Percentiles rank a stretch among this genome's conserved stretches.
Evolutionary conservation across 2,797 vertebrate genomes (phyloP).

Genomic region (Malacoctenus gilli): DNA sequence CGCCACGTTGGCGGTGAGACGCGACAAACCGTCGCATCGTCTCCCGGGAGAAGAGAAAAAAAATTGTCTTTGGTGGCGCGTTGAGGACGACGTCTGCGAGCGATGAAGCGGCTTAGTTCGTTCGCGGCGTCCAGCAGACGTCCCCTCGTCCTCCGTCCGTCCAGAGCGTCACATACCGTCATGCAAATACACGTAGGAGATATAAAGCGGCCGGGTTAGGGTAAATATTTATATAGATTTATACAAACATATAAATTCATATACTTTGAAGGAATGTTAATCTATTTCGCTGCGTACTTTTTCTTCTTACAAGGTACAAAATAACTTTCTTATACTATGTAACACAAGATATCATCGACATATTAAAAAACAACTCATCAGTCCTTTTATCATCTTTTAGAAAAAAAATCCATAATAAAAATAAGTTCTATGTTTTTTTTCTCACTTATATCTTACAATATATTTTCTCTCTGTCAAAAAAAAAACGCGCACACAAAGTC

Average conservation of each 20-base stretch:
- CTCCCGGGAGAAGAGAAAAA: too few relatives aligned
- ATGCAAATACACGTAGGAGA: constrained; percentile 78
- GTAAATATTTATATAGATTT: constrained; percentile 85
- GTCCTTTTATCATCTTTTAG: constrained; percentile 79
- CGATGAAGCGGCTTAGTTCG: too few relatives aligned
- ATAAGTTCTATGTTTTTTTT: constrained; percentile 98
- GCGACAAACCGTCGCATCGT: too few relatives aligned
- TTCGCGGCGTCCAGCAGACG: constrained; percentile 38
- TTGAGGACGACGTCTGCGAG: too few relatives aligned
- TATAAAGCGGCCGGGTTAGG: constrained; percentile 80
- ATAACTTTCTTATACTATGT: constrained; percentile 91
- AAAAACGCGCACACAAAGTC: constrained; percentile 65
- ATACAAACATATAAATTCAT: constrained; percentile 84
- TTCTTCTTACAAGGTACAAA: constrained; percentile 83
- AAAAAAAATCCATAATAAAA: constrained; percentile 98
- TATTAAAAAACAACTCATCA: constrained; percentile 78
- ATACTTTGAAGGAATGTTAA: constrained; percentile 92
- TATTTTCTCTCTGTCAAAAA: constrained; percentile 94
- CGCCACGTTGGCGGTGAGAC: too few relatives aligned
- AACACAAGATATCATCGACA: constrained; percentile 89
- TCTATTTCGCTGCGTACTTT: constrained; percentile 78
- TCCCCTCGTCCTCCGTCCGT: constrained; percentile 49
- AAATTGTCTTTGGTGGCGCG: too few relatives aligned
- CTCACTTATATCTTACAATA: constrained; percentile 98
- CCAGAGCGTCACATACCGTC: constrained; percentile 68